A percentile compares a stretch with the other conserved stretches of the same genome.
phyloP scores from a whole-genome alignment of 2,888 invertebrate species.

The Lochmaea capreae region DNA sequence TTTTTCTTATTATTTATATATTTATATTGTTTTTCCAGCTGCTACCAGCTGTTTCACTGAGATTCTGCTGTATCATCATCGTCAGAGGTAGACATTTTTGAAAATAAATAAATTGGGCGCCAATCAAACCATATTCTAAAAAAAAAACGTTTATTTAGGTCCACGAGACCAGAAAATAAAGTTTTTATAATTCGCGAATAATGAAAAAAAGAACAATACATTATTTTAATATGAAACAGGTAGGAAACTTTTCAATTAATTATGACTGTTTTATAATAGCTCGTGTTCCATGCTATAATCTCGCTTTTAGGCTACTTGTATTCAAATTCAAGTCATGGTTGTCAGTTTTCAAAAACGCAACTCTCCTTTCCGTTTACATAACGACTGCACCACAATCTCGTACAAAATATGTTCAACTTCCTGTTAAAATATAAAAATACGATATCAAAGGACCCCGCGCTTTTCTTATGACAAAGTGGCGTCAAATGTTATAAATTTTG shows the following conservation, averaged over 20 bases:
- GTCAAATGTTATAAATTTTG: too few species aligned
- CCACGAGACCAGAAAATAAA: conserved; percentile 15
- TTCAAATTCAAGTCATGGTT: conserved; percentile 47
- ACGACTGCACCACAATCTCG: neutral
- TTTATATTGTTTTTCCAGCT: too few species aligned
- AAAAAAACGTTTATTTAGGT: neutral
- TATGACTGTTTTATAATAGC: conserved; percentile 42
- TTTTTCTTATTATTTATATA: too few species aligned
- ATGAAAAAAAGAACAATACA: conserved; percentile 41
- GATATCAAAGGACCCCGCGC: too few species aligned
- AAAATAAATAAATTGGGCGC: too few species aligned
- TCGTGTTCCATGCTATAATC: conserved; percentile 47
- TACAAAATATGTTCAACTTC: neutral
- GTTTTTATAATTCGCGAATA: conserved; percentile 41
- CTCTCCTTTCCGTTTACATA: conserved; percentile 35
- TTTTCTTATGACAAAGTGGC: too few species aligned
- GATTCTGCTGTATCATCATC: too few species aligned
- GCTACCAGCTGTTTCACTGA: too few species aligned
- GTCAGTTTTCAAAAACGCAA: conserved; percentile 43
- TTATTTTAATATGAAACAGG: conserved; percentile 42
- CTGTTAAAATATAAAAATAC: neutral
- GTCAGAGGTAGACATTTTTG: too few species aligned
- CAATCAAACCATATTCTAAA: neutral
- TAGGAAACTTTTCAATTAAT: conserved; percentile 42
- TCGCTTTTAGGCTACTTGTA: conserved; percentile 43